Conservation (phyloP, 1,140 invertebrate species). For the Drosophila asahinai region DNA sequence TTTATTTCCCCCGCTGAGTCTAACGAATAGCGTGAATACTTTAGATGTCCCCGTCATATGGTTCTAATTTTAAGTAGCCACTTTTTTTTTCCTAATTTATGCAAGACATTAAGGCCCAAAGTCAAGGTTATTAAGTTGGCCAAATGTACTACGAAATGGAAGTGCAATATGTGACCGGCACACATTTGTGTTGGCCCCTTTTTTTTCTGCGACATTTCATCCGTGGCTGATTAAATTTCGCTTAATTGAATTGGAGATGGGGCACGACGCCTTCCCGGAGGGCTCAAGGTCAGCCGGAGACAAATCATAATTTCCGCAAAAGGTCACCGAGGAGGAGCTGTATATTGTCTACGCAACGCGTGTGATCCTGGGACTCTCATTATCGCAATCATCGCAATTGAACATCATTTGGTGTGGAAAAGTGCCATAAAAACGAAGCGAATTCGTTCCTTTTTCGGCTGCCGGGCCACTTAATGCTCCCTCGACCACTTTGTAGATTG, state of each 20-base stretch:
- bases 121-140: constrained; percentile 34
- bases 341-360: constrained; percentile 39
- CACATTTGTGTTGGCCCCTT: constrained; percentile 20
- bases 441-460: constrained; percentile 41
- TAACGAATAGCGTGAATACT: constrained; percentile 25
- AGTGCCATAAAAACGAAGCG: constrained; percentile 64
- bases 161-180: constrained; percentile 56
- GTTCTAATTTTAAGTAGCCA: constrained; percentile 23
- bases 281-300: constrained; percentile 31
- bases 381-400: constrained; percentile 79
- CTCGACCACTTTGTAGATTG: constrained; percentile 76
- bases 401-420: constrained; percentile 77
- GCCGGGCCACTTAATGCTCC: constrained; percentile 63
- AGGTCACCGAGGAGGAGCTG: constrained; percentile 50
- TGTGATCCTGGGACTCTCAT: constrained; percentile 70
- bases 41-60: constrained; percentile 20
- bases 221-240: constrained; percentile 63
- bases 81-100: constrained; percentile 52
- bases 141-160: constrained; percentile 41
- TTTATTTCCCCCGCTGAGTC: constrained; percentile 11
- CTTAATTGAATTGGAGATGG: constrained; percentile 32
- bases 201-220: constrained; percentile 37
- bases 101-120: constrained; percentile 36
- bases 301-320: constrained; percentile 80
- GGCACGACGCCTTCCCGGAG: not conserved